These are phyloP conservation scores for Camponotus pennsylvanicus DNA, from an alignment of 1,140 invertebrate species.

Conservation along the genomic window DNA sequence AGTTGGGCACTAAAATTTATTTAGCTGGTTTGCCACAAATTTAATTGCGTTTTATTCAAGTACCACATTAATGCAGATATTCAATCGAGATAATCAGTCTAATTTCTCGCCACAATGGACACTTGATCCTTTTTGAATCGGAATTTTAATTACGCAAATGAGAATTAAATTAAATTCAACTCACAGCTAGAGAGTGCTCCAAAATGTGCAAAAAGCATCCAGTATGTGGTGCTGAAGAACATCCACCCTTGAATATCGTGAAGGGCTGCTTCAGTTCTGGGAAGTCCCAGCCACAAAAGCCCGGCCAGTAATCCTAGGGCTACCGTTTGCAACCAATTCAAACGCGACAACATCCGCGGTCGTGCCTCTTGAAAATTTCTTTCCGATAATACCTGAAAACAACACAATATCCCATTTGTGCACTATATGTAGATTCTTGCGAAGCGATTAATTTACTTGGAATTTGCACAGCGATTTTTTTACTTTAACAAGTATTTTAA, in stretches of 20 bases:
- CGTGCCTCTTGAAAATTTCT: conserved; percentile 93
- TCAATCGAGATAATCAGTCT: conserved; percentile 45
- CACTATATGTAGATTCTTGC: too few species aligned
- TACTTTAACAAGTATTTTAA: not conserved
- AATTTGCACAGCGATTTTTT: not conserved
- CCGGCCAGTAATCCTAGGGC: conserved; percentile 92
- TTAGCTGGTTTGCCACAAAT: not conserved
- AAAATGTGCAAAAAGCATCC: conserved; percentile 95
- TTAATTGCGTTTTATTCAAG: conserved; percentile 6
- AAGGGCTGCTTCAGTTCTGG: conserved; percentile 91
- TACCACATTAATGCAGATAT: conserved; percentile 23
- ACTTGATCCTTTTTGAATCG: not conserved
- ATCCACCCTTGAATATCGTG: conserved; percentile 95
- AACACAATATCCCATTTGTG: not conserved
- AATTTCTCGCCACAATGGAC: conserved; percentile 1
- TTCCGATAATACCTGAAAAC: conserved; percentile 89
- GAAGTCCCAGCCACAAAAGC: conserved; percentile 93
- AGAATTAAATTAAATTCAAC: conserved; percentile 74
- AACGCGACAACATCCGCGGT: conserved; percentile 92
- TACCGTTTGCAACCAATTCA: conserved; percentile 94
- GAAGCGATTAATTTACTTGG: not conserved
- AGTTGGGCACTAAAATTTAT: conserved; percentile 19
- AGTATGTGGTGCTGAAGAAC: conserved; percentile 95
- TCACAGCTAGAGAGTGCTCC: conserved; percentile 92
- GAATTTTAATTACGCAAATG: conserved; percentile 16